Evolutionary conservation across 1,140 invertebrate genomes (phyloP).

Genomic region (Ridgeia piscesae): DNA sequence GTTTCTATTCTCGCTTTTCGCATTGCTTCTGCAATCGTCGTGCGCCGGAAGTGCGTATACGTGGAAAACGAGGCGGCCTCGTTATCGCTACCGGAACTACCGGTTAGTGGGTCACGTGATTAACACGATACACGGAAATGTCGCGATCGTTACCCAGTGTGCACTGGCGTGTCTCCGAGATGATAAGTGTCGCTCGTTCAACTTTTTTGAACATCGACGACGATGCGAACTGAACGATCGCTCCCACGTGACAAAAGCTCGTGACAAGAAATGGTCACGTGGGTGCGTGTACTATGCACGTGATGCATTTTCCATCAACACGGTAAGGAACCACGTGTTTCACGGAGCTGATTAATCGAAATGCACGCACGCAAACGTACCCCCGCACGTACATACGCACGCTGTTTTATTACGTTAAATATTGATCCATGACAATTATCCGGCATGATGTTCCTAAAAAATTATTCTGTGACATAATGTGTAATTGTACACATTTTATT

Average conservation of each 20-base stretch:
- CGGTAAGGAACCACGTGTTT: constrained; percentile 29
- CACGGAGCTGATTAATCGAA: no score
- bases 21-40: not conserved
- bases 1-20: not conserved
- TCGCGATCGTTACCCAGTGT: constrained; percentile 35
- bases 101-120: constrained; percentile 32
- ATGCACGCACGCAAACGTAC: not conserved
- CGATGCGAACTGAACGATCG: constrained; percentile 36
- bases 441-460: not conserved
- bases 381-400: not conserved
- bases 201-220: constrained; percentile 30
- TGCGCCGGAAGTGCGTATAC: not conserved
- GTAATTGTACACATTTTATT: no score
- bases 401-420: not conserved
- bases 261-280: constrained; percentile 14
- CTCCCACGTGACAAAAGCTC: constrained; percentile 28
- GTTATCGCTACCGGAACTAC: not conserved
- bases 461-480: not conserved
- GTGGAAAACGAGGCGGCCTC: not conserved
- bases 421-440: not conserved
- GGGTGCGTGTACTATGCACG: constrained; percentile 32
- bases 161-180: constrained; percentile 37
- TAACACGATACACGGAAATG: constrained; percentile 27
- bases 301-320: constrained; percentile 35
- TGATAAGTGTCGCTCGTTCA: constrained; percentile 35